Evolutionary conservation across 2,113 vertebrate genomes (phyloP), one percentile per base, ranked within the genome.

Genomic region (Uria lomvia): DNA sequence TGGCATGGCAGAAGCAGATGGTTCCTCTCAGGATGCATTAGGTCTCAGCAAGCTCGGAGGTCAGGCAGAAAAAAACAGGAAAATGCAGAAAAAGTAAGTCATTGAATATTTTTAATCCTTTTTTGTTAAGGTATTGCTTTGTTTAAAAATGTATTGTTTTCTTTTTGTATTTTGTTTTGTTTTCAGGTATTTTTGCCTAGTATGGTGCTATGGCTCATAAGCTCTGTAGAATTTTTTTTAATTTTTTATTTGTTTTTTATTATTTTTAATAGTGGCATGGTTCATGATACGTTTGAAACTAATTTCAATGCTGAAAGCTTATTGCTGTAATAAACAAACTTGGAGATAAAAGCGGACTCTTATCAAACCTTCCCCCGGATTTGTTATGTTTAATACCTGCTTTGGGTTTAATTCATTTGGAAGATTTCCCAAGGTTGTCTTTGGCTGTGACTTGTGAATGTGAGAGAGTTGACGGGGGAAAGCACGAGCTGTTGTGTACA

Each of bases 1-100:
- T 85, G 99, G 98, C 11, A 96, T 98, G 38, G 98, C 98, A 12
- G 99, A 99, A 90, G 97, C 97, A 24, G 99, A 99, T 42, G 96
- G 82, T 79, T 98, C 98, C 65, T 98, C 99, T 62, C 99, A 98
- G 85, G 99, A 99, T 40, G 98, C 98, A 24, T 88, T 99, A 73
- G 98, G 98, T 27, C 98, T 99, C 94, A 98, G 98, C 72, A 99
- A 99, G 49, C 97, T 99, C 53, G 99, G 99, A 67, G 99, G 98
- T 63, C 99, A 99, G 43, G 98, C 98, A 20, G 99, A 99, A 90
- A 99, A 99, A 95, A 99, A 98, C 94, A 98, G 99, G 80, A 99
- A 99, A 97, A 98, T 99, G 92, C 99, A 99, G 97, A 99, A 99
- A 94, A 99, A 99, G 99, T 99, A 98, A 98, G 99, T 98, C 74